Conservation (phyloP, 2,888 invertebrate genomes). For the Chouioia cunea region DNA sequence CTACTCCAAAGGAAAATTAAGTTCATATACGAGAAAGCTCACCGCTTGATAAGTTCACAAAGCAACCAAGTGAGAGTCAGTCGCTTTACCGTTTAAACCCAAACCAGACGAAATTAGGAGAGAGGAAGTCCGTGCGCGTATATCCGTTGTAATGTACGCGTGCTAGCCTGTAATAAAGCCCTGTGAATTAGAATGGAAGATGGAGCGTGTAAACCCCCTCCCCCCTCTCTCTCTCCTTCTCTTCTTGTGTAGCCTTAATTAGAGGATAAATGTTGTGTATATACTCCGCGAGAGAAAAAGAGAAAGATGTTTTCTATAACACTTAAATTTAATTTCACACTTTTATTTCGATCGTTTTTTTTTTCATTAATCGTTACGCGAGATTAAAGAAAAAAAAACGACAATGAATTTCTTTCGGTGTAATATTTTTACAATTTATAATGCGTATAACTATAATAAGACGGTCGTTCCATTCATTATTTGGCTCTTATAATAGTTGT, state of each 20-base stretch:
- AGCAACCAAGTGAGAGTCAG: neutral
- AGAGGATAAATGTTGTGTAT: constrained; percentile 58
- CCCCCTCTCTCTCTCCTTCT: too few relatives aligned
- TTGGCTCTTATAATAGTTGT: constrained; percentile 49
- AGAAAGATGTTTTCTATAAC: too few relatives aligned
- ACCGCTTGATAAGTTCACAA: too few relatives aligned
- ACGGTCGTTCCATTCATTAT: constrained; percentile 48
- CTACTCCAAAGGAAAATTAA: too few relatives aligned
- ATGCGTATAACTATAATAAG: constrained; percentile 47
- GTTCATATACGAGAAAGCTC: too few relatives aligned
- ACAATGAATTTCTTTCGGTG: too few relatives aligned
- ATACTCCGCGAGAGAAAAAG: constrained; percentile 7
- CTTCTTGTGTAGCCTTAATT: constrained; percentile 54
- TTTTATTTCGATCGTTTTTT: neutral
- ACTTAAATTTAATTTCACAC: too few relatives aligned
- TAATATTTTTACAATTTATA: too few relatives aligned
- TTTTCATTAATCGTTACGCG: too few relatives aligned
- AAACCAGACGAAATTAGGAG: constrained; percentile 27
- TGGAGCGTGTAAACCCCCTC: too few relatives aligned
- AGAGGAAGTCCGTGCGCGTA: neutral
- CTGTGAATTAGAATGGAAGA: constrained; percentile 58
- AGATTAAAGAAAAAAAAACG: too few relatives aligned
- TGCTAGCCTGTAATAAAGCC: constrained; percentile 56
- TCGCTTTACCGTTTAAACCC: too few relatives aligned
- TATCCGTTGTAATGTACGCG: constrained; percentile 48